A percentile compares a stretch with the other conserved stretches of the same genome.
phyloP scores from a whole-genome alignment of 2,888 invertebrate species.

The Spodoptera picta region DNA sequence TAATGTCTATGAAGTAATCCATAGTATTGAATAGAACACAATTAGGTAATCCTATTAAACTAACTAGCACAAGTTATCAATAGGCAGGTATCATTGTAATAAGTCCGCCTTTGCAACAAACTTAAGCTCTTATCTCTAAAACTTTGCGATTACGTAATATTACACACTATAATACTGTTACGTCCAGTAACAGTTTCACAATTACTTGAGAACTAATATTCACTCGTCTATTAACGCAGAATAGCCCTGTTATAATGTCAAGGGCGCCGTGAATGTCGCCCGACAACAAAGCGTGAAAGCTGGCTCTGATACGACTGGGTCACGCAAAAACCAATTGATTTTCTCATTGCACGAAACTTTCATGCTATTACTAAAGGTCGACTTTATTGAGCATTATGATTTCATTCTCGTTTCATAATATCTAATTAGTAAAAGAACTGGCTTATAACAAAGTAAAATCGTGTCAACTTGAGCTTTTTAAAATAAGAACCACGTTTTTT shows the following conservation, averaged over 20 bases:
- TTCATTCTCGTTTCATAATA: constrained; percentile 3
- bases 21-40: too few species aligned
- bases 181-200: too few species aligned
- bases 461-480: constrained; percentile 5
- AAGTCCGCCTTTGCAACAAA: not conserved
- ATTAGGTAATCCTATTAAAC: too few species aligned
- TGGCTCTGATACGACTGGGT: constrained; percentile 27
- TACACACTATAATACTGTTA: not conserved
- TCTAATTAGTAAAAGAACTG: not conserved
- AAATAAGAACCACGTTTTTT: constrained; percentile 12
- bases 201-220: constrained; percentile 18
- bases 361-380: constrained; percentile 13
- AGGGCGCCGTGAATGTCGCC: constrained; percentile 49
- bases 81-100: too few species aligned
- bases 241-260: constrained; percentile 51
- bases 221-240: constrained; percentile 20
- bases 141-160: constrained; percentile 1
- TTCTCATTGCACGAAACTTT: constrained; percentile 38
- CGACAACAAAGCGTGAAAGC: constrained; percentile 36
- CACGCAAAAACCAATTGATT: constrained; percentile 51
- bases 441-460: too few species aligned
- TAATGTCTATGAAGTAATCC: too few species aligned
- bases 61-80: too few species aligned
- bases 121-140: not conserved
- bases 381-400: constrained; percentile 12